Evolutionary conservation across 2,113 vertebrate species (phyloP).

Genomic region (Emydura subglobosa): DNA sequence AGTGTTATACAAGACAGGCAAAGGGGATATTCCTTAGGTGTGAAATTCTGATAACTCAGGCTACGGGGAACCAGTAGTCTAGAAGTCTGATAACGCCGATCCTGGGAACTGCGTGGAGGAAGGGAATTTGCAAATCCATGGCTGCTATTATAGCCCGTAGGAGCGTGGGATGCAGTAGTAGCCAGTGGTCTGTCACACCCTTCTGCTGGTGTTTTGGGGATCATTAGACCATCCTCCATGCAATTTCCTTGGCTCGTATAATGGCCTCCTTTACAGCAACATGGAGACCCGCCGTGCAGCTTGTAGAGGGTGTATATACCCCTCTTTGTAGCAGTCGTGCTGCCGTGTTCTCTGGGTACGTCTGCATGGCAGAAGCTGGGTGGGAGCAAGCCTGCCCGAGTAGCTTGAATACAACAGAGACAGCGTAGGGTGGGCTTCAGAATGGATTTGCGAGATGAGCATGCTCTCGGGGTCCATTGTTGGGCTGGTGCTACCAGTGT

Average conservation of each 20-base stretch:
- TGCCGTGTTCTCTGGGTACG: neutral
- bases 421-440: neutral
- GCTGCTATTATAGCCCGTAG: neutral
- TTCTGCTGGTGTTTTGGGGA: neutral
- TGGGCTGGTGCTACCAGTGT: neutral
- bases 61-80: neutral
- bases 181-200: neutral
- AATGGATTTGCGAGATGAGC: neutral
- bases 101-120: neutral
- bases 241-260: neutral
- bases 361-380: neutral
- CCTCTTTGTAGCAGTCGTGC: neutral
- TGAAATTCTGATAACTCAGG: neutral
- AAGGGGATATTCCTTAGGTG: neutral
- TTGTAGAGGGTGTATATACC: fast-evolving
- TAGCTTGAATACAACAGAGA: neutral
- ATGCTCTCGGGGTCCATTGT: neutral
- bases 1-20: neutral
- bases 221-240: neutral
- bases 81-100: too few species aligned
- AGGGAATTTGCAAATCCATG: neutral
- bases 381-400: neutral
- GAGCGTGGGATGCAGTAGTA: neutral
- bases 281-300: neutral
- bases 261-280: neutral